Evolutionary conservation across 2,888 invertebrate genomes (phyloP).

Genomic region (Epinotia nisella): DNA sequence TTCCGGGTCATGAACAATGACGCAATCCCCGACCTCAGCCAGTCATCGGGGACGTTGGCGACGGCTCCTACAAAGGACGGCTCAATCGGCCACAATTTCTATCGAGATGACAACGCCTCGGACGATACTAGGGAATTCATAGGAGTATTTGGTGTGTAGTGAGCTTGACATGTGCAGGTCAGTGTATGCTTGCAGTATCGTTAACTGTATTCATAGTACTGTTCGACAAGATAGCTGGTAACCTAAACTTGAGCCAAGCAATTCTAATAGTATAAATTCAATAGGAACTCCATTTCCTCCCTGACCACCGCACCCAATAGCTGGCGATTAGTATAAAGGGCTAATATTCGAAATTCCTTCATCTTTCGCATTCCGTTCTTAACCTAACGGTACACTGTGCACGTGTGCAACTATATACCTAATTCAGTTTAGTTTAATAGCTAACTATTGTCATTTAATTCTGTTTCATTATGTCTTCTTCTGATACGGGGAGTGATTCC

Average conservation of each 20-base stretch:
- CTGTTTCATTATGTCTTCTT: background rate
- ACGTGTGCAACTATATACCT: background rate
- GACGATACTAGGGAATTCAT: constrained; percentile 5
- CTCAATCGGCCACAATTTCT: constrained; percentile 12
- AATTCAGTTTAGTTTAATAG: background rate
- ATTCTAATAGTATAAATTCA: too few species aligned
- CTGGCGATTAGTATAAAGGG: constrained; percentile 5
- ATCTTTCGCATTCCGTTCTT: background rate
- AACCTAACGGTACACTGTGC: background rate
- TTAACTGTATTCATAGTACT: background rate
- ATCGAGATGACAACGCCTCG: constrained; percentile 24
- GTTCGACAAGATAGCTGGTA: too few species aligned
- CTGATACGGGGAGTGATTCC: background rate
- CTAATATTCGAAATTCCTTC: background rate
- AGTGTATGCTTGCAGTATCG: background rate
- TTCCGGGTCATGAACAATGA: constrained; percentile 31
- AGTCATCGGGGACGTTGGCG: constrained; percentile 21
- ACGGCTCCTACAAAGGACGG: constrained; percentile 14
- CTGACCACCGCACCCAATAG: too few species aligned
- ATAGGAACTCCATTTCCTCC: too few species aligned
- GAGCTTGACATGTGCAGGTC: background rate
- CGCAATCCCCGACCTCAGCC: constrained; percentile 29
- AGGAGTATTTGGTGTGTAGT: background rate
- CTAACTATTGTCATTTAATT: background rate
- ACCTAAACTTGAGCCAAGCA: too few species aligned